phyloP scores from a whole-genome alignment of 2,797 vertebrate species.

The Eutrigla gurnardus region DNA sequence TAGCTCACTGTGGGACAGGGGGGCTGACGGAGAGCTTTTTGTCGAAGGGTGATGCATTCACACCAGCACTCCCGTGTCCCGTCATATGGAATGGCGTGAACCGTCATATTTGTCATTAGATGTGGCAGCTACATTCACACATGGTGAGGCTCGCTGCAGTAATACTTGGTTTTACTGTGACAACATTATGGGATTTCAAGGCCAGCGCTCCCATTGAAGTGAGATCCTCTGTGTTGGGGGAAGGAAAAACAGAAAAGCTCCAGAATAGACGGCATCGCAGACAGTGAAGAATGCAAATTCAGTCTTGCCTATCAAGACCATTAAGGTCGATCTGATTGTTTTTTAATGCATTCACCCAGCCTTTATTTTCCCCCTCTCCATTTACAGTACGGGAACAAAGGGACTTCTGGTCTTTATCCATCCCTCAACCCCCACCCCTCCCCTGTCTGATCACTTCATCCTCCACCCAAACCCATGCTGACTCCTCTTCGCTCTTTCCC shows the following conservation, averaged over 20 bases:
- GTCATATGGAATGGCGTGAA: constrained; percentile 81
- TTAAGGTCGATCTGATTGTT: constrained; percentile 76
- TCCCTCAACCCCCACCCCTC: constrained; percentile 57
- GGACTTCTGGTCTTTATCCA: constrained; percentile 77
- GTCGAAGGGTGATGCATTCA: constrained; percentile 79
- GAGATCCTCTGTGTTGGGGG: constrained; percentile 49
- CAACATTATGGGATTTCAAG: constrained; percentile 81
- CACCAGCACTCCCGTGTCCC: constrained; percentile 82
- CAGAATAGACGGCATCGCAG: constrained; percentile 47
- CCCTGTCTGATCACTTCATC: constrained; percentile 82
- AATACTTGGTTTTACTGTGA: constrained; percentile 78
- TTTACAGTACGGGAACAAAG: constrained; percentile 76
- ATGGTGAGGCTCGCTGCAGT: constrained; percentile 69
- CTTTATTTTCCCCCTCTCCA: constrained; percentile 50
- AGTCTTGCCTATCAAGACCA: constrained; percentile 78
- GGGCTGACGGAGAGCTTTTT: constrained; percentile 80
- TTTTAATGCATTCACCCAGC: constrained; percentile 74
- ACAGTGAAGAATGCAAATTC: constrained; percentile 74
- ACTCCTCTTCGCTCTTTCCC: constrained; percentile 66
- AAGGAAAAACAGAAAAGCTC: constrained; percentile 28
- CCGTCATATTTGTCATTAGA: constrained; percentile 84
- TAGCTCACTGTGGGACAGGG: constrained; percentile 77
- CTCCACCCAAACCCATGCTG: constrained; percentile 80
- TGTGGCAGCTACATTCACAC: constrained; percentile 83
- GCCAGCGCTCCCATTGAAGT: constrained; percentile 71